Conservation (phyloP, 2,888 invertebrate genomes). For the Gandaritis pyraliata region DNA sequence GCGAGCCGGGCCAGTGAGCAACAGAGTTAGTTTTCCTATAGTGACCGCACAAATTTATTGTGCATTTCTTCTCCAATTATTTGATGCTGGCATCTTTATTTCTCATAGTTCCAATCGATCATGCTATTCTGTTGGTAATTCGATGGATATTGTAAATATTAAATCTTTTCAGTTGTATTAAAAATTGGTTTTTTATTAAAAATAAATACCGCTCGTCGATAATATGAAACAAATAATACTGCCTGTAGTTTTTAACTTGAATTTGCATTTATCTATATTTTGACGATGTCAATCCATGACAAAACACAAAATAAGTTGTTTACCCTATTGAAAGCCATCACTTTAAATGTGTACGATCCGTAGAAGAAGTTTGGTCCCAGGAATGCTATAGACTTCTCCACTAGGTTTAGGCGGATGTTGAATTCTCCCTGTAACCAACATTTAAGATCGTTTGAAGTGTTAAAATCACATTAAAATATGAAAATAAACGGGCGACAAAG, state of each 20-base stretch:
- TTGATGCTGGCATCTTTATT: slow-evolving; percentile 16
- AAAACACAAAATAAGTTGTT: slow-evolving; percentile 67
- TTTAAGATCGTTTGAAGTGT: background rate
- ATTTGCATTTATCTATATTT: slow-evolving; percentile 25
- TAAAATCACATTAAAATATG: too few relatives aligned
- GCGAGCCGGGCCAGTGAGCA: slow-evolving; percentile 43
- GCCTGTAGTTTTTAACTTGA: too few relatives aligned
- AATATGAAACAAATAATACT: too few relatives aligned
- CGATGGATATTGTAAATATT: too few relatives aligned
- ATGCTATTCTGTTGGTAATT: too few relatives aligned
- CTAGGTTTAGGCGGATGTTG: slow-evolving; percentile 61
- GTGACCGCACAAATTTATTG: slow-evolving; percentile 29
- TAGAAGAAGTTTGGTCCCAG: slow-evolving; percentile 71
- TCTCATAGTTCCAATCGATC: background rate
- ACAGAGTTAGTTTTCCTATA: slow-evolving; percentile 39
- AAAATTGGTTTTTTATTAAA: background rate
- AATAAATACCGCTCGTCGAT: too few relatives aligned
- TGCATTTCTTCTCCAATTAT: slow-evolving; percentile 29
- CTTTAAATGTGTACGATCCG: slow-evolving; percentile 65
- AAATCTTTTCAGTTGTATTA: too few relatives aligned
- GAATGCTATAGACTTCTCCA: slow-evolving; percentile 57
- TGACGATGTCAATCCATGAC: slow-evolving; percentile 46
- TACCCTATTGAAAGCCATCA: slow-evolving; percentile 59
- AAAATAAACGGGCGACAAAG: background rate
- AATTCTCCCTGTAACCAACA: slow-evolving; percentile 66